Evolutionary conservation across 2,888 invertebrate species (phyloP), one percentile per base, ranked within the genome.

Genomic region (Auanema freiburgensis): DNA sequence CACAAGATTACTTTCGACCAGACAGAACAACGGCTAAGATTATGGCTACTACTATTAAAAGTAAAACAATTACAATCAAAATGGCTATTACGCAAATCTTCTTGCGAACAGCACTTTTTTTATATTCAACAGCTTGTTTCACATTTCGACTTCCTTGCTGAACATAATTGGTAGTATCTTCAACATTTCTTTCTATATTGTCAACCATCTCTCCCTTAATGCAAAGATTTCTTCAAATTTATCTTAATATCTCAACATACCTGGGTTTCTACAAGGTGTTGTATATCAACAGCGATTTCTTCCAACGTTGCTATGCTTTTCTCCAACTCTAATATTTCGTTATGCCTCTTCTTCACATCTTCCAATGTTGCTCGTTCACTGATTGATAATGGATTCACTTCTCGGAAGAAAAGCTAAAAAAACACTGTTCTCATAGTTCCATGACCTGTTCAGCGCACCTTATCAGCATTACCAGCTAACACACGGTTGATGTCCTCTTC

Each of bases 221-320:
- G 25, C 41, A 33, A 10, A 24, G 16, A 5, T 11, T 44, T 40
- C 23, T 54, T 4, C n/a, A 14, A 11, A 23, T 52, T 18, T 8
- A 52, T n/a, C n/a, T n/a, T 33, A 33, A 33, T 33, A 3, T 8
- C 3, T 33, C 33, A 21, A 42, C 43, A 12, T 44, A 76, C 77
- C 74, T 82, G 82, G 6, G 70, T 60, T 51, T 77, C 72, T 16
- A 98, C 97, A 84, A 98, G 88, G 93, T 97, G 95, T 80, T 97
- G 97, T 96, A 98, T 97, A 87, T 98, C 98, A 93, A 96, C 94
- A 87, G 98, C 99, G 95, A 99, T 97, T 87, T 98, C 98, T 87
- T 98, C 96, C 74, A 98, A 89, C 88, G 98, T 97, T 86, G 93
- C 91, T 88, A 98, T 97, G 85, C 94, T 96, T 83, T 92, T 96